Conservation (phyloP, 1,140 invertebrate species). For the Platyscapa corneri region DNA sequence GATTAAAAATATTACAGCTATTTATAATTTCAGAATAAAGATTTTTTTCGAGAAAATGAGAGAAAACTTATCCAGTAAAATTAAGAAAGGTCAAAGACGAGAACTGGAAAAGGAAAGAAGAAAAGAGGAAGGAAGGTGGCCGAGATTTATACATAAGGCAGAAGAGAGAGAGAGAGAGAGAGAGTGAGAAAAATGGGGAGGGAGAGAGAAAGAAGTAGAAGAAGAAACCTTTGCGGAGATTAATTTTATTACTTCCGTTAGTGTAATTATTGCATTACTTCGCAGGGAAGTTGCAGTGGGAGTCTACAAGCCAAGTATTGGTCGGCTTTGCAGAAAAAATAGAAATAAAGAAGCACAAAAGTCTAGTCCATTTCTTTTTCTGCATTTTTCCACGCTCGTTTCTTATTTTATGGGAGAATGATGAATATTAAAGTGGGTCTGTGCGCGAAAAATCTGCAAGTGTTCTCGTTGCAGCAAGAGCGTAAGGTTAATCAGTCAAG, state of each 20-base stretch:
- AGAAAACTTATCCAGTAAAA: slow-evolving; percentile 18
- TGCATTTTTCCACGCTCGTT: not conserved
- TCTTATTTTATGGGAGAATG: not conserved
- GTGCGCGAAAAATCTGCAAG: not conserved
- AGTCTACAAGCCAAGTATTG: not conserved
- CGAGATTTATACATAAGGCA: slow-evolving; percentile 49
- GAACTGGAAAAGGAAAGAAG: not conserved
- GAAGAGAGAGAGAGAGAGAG: slow-evolving; percentile 54
- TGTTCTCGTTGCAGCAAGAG: not conserved
- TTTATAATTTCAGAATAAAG: slow-evolving; percentile 11
- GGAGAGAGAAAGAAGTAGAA: no score
- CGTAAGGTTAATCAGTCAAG: slow-evolving; percentile 23
- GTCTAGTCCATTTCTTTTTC: not conserved
- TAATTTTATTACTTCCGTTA: slow-evolving; percentile 72
- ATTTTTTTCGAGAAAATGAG: not conserved
- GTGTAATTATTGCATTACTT: slow-evolving; percentile 70
- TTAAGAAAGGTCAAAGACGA: not conserved
- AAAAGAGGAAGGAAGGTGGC: not conserved
- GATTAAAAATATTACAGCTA: slow-evolving; percentile 2
- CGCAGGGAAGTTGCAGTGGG: slow-evolving; percentile 58
- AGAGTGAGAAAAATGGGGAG: not conserved
- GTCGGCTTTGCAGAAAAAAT: not conserved
- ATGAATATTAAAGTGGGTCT: slow-evolving; percentile 27
- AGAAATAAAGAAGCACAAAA: not conserved
- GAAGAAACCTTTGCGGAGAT: slow-evolving; percentile 59